Percentiles rank a stretch among this genome's conserved stretches.
phyloP scores from a whole-genome alignment of 2,797 vertebrate genomes.

The Threskiornis aethiopicus region DNA sequence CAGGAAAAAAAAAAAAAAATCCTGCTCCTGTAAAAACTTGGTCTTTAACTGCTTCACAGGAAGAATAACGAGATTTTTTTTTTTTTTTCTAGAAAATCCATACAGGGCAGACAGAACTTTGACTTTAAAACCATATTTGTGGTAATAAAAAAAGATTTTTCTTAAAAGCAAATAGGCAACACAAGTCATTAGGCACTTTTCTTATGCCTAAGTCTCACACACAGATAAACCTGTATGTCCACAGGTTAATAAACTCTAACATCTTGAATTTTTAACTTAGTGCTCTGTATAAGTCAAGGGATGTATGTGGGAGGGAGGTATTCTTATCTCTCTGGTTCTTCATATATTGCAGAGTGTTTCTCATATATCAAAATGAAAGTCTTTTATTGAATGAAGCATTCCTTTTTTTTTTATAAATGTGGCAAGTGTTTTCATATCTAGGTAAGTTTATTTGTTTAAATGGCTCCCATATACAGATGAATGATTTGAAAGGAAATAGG shows the following conservation, averaged over 20 bases:
- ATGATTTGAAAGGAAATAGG: conserved; percentile 40
- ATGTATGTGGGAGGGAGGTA: background rate
- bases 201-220: background rate
- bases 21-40: background rate
- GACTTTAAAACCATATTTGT: background rate
- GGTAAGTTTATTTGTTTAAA: conserved; percentile 59
- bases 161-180: background rate
- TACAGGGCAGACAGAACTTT: background rate
- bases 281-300: background rate
- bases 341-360: background rate
- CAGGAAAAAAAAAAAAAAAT: background rate
- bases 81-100: background rate
- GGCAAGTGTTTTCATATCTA: conserved; percentile 15
- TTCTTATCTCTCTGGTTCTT: background rate
- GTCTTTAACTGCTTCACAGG: background rate
- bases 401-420: background rate
- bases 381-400: background rate
- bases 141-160: background rate
- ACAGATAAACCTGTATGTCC: background rate
- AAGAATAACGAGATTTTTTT: background rate
- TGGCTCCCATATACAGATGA: conserved; percentile 35
- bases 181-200: background rate
- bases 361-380: background rate
- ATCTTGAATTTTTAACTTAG: background rate
- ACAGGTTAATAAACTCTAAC: background rate